Percentiles rank a stretch among this genome's conserved stretches.
These are phyloP conservation scores for Chiloscyllium plagiosum DNA, from an alignment of 2,113 vertebrate genomes.

Conservation along the genomic window DNA sequence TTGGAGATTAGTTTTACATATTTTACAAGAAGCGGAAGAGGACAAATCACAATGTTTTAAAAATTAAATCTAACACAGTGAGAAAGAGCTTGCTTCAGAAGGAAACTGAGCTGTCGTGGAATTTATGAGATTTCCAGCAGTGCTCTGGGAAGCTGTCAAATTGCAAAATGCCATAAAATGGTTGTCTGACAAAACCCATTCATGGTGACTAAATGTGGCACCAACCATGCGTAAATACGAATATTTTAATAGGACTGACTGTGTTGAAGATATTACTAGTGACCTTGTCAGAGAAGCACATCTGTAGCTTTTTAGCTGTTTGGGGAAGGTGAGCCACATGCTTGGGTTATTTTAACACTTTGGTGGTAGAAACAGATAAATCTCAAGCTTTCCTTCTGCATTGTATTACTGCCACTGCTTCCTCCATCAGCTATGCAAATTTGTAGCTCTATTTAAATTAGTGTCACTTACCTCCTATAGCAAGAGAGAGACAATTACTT, in stretches of 20 bases:
- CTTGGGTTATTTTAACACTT: conserved; percentile 21
- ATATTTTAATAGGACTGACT: conserved; percentile 37
- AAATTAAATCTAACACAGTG: conserved; percentile 26
- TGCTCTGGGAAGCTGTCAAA: conserved; percentile 35
- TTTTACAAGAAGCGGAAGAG: conserved; percentile 1
- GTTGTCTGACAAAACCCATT: conserved; percentile 37
- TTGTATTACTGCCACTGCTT: neutral
- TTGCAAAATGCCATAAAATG: conserved; percentile 38
- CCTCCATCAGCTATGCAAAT: neutral
- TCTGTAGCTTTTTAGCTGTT: conserved; percentile 34
- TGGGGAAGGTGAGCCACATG: conserved; percentile 22
- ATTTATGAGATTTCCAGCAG: conserved; percentile 37
- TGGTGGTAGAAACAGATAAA: neutral
- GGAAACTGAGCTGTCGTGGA: conserved; percentile 37
- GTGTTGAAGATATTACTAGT: conserved; percentile 37
- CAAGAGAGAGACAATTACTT: conserved; percentile 9
- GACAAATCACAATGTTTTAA: conserved; percentile 12
- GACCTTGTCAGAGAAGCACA: conserved; percentile 36
- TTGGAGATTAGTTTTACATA: conserved; percentile 15
- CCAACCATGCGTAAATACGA: conserved; percentile 37
- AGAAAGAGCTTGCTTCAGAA: conserved; percentile 31
- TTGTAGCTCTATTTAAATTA: conserved; percentile 4
- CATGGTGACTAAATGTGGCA: conserved; percentile 38
- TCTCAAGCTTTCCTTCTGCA: neutral
- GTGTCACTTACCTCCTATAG: neutral